Base-by-base conservation (phyloP, 2,113 vertebrate species). In the Lophura nycthemera region DNA sequence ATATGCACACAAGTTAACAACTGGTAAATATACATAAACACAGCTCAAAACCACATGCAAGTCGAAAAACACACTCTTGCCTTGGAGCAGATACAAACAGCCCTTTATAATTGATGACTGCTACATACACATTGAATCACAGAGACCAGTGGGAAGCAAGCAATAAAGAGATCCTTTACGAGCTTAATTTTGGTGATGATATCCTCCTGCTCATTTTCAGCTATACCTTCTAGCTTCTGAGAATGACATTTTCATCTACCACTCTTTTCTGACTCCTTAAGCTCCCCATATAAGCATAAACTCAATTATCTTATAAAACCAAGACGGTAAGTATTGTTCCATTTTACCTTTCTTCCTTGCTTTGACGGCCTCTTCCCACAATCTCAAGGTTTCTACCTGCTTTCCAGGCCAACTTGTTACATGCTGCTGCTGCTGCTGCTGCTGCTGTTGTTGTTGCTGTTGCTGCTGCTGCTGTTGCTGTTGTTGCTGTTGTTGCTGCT, bases 341-440 rank as follows among this genome's bases (percentile, higher is more conserved):
- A 73, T 56, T 97, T 98, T 98, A 98, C 98, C 98, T 98, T 98
- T 98, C 97, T 98, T 98, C 87, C 98, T 97, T 1, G 98, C 98
- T 97, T 98, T 98, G 95, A 98, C 98, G 86, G 98, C 98, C 95
- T 98, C 98, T 97, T 98, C 98, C 98, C 98, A 98, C 74, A 98
- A 96, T 85, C 98, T 98, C 97, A 98, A 88, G 74, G 98, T 98
- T 95, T 98, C 98, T 88, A 98, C 98, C 97, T 98, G 98, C 96
- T 98, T 98, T 83, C 98, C 98, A 75, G 98, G 98, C 98, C 98
- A 98, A 95, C 97, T 98, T n/a, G 98, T 96, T 65, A 98, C 97
- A 10, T 98, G 97, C 52, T 98, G 97, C 66, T 98, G 97, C 66
- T 98, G 96, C 7, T 96, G 97, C 2, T 97, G 96, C 1, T 95